These are phyloP conservation scores for Caenorhabditis virilis DNA, from an alignment of 2,888 invertebrate genomes.

Conservation along the genomic window DNA sequence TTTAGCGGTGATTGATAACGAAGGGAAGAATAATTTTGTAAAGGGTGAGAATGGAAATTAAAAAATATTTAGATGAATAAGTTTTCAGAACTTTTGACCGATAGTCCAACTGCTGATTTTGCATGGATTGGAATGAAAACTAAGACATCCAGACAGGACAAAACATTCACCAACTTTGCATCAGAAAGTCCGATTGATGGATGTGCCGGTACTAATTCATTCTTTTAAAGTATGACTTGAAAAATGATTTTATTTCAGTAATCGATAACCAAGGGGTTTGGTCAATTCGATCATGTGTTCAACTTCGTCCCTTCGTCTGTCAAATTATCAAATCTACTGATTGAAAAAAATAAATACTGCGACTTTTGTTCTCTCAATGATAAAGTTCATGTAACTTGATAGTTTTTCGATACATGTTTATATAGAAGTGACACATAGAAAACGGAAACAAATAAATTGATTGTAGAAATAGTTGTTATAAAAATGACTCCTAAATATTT, in stretches of 20 bases:
- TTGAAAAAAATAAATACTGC: too few relatives aligned
- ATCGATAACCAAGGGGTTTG: conserved; percentile 44
- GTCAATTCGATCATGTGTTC: conserved; percentile 46
- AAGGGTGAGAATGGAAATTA: conserved; percentile 22
- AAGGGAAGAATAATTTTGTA: conserved; percentile 48
- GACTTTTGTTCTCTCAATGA: too few relatives aligned
- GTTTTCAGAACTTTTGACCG: conserved; percentile 15
- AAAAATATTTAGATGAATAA: not conserved
- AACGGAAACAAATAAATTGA: too few relatives aligned
- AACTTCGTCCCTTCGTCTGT: conserved; percentile 50
- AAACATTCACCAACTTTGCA: conserved; percentile 46
- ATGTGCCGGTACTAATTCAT: conserved; percentile 26
- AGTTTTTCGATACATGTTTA: too few relatives aligned
- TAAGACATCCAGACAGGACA: conserved; percentile 35
- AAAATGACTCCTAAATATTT: too few relatives aligned
- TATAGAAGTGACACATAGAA: too few relatives aligned
- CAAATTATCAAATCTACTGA: too few relatives aligned
- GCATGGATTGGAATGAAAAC: conserved; percentile 60
- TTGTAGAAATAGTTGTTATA: too few relatives aligned
- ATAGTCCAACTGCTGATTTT: conserved; percentile 35
- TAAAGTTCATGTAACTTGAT: too few relatives aligned
- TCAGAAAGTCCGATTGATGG: conserved; percentile 46
- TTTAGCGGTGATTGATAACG: conserved; percentile 49
- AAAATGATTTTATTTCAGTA: conserved; percentile 13
- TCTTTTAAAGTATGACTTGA: not conserved